A percentile compares a stretch with the other conserved stretches of the same genome.
phyloP scores from a whole-genome alignment of 30 jellyfish, hydroid and myxozoan genomes.

The Haliclystus octoradiatus region DNA sequence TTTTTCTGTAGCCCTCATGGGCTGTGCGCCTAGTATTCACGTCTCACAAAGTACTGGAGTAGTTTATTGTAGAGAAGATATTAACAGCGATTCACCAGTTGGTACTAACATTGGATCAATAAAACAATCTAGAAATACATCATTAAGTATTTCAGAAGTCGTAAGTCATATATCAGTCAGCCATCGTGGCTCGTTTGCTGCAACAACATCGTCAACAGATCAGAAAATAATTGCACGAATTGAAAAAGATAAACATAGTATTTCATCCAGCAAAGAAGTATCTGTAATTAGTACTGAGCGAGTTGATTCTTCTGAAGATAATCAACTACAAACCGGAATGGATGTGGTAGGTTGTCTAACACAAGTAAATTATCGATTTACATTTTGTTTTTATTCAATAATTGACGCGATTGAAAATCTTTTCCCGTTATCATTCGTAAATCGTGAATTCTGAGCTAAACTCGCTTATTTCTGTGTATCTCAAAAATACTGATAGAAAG shows the following conservation, averaged over 20 bases:
- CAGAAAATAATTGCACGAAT: conserved; percentile 40
- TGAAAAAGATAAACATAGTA: conserved; percentile 55
- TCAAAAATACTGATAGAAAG: too few species aligned
- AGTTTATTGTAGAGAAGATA: conserved; percentile 84
- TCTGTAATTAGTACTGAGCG: background rate
- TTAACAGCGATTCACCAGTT: conserved; percentile 14
- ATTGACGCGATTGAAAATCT: background rate
- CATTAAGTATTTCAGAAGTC: conserved; percentile 80
- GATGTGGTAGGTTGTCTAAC: conserved; percentile 1
- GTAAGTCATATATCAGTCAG: conserved; percentile 76
- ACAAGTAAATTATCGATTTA: too few species aligned
- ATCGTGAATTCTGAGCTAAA: too few species aligned
- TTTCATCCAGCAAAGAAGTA: conserved; percentile 13
- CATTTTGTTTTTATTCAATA: background rate
- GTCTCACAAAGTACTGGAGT: conserved; percentile 97
- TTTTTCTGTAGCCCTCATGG: conserved; percentile 75
- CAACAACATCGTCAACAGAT: conserved; percentile 6
- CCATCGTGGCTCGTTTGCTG: conserved; percentile 43
- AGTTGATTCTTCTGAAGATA: background rate
- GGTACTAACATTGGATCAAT: conserved; percentile 14
- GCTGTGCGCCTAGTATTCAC: conserved; percentile 99
- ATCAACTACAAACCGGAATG: conserved; percentile 4
- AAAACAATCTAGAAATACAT: conserved; percentile 56
- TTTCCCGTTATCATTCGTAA: too few species aligned
- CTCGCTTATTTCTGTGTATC: too few species aligned